Conservation (phyloP, 1,140 invertebrate genomes). For the Cyclargus thomasi region DNA sequence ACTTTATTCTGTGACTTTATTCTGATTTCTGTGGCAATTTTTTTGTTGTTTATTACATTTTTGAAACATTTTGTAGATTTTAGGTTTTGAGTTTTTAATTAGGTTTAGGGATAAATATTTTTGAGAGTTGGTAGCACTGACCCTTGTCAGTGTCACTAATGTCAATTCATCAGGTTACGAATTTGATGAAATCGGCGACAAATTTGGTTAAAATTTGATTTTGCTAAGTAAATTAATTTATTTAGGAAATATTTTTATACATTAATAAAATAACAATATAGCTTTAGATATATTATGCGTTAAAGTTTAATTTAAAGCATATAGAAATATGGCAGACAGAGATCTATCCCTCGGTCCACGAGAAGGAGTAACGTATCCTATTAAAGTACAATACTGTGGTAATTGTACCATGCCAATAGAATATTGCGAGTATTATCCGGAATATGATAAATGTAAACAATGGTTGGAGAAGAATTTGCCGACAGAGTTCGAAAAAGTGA, state of each 20-base stretch:
- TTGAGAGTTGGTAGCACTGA: too few species aligned
- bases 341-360: conserved; percentile 69
- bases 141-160: not conserved
- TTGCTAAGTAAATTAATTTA: not conserved
- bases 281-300: not conserved
- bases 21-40: too few species aligned
- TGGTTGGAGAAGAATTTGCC: conserved; percentile 97
- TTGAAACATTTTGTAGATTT: too few species aligned
- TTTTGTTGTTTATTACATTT: too few species aligned
- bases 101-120: too few species aligned
- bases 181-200: not conserved
- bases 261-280: not conserved
- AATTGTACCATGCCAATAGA: conserved; percentile 96
- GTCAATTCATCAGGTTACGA: not conserved
- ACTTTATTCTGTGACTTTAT: too few species aligned
- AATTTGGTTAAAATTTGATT: conserved; percentile 1
- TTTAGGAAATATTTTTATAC: not conserved
- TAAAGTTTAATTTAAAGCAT: not conserved
- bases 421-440: conserved; percentile 98
- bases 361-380: conserved; percentile 82
- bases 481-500: conserved; percentile 92
- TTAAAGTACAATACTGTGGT: conserved; percentile 93
- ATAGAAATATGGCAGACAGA: conserved; percentile 58
- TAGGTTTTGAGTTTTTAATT: too few species aligned
- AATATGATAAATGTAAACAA: conserved; percentile 97